Conservation (phyloP, 2,797 vertebrate genomes). For the Acipenser oxyrinchus region DNA sequence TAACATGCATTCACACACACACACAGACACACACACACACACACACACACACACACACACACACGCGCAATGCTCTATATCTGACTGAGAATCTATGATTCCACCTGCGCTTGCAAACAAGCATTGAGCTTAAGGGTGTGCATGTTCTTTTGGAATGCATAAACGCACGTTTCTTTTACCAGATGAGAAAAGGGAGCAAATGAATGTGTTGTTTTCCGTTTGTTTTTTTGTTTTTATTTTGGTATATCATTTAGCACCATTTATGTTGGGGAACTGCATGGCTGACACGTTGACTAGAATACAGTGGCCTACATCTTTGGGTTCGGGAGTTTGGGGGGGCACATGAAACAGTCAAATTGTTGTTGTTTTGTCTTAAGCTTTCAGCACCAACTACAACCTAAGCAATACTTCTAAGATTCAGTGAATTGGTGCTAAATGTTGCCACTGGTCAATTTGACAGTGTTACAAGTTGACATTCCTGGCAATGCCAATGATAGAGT, state of each 20-base stretch:
- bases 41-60: not conserved
- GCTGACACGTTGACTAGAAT: conserved; percentile 1
- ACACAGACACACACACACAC: not conserved
- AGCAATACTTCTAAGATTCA: no score
- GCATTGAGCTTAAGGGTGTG: conserved; percentile 42
- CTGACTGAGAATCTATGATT: conserved; percentile 39
- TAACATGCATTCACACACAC: not conserved
- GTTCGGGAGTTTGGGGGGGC: no score
- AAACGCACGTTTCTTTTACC: conserved; percentile 35
- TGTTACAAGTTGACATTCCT: conserved; percentile 51
- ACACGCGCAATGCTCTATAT: not conserved
- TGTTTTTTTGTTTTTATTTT: conserved; percentile 1
- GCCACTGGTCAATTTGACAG: conserved; percentile 52
- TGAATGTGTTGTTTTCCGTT: not conserved
- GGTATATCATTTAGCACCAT: conserved; percentile 15
- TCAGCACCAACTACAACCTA: not conserved
- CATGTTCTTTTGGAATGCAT: conserved; percentile 50
- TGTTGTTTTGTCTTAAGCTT: no score
- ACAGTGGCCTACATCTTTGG: not conserved
- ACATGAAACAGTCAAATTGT: no score
- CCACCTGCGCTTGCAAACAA: conserved; percentile 43
- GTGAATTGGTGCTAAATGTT: conserved; percentile 38
- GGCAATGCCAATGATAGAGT: conserved; percentile 48
- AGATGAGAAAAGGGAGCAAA: not conserved
- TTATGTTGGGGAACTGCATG: not conserved